phyloP scores from a whole-genome alignment of 2,888 invertebrate species.

The Baronia brevicornis region DNA sequence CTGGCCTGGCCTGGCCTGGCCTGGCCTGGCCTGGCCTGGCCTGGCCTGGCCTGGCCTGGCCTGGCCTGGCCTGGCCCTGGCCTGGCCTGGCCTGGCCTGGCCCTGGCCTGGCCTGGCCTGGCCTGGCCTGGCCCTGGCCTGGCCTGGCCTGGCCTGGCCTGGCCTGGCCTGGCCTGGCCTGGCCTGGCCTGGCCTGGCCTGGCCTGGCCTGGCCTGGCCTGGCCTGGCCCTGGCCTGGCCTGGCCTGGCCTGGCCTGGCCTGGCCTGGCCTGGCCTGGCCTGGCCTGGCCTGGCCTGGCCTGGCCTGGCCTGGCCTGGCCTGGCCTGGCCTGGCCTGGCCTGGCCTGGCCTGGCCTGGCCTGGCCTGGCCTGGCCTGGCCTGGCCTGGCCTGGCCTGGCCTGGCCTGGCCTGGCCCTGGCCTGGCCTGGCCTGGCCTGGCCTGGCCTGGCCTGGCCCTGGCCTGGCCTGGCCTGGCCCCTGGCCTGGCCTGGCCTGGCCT shows the following conservation, averaged over 20 bases:
- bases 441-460: conserved; percentile 14
- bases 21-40: conserved; percentile 15
- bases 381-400: conserved; percentile 6
- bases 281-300: conserved; percentile 14
- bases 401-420: conserved; percentile 10
- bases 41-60: conserved; percentile 2
- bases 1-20: conserved; percentile 13
- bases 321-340: conserved; percentile 9
- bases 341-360: conserved; percentile 15
- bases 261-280: conserved; percentile 12
- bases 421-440: conserved; percentile 12
- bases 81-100: conserved; percentile 12
- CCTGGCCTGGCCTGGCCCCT: conserved; percentile 14
- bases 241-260: conserved; percentile 8
- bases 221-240: not conserved
- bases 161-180: conserved; percentile 8
- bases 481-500: conserved; percentile 12
- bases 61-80: conserved; percentile 5
- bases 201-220: conserved; percentile 14
- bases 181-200: conserved; percentile 13
- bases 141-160: conserved; percentile 4
- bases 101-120: conserved; percentile 15
- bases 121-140: conserved; percentile 11
- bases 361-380: conserved; percentile 10
- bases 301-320: conserved; percentile 5